Conservation (phyloP, 2,797 vertebrate species). For the Anguilla obscura region DNA sequence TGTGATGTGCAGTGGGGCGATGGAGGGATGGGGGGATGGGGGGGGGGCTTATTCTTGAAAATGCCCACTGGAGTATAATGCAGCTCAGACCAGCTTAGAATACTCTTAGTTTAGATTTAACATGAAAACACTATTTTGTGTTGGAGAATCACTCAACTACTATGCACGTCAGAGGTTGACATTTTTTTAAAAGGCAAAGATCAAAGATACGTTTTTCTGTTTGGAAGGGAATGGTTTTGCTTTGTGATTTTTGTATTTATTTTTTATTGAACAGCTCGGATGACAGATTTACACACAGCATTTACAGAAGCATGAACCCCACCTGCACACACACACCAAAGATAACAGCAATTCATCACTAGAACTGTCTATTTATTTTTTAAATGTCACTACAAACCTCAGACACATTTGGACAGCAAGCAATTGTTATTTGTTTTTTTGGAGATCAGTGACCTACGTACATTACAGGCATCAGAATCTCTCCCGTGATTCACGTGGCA, state of each 20-base stretch:
- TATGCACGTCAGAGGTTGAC: background rate
- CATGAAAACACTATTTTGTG: background rate
- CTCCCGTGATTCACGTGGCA: background rate
- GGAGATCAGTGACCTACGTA: background rate
- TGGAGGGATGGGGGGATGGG: background rate
- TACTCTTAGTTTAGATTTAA: background rate
- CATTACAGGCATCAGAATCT: background rate
- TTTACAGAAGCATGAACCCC: background rate
- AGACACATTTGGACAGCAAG: background rate
- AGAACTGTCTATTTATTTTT: background rate
- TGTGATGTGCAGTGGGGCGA: background rate
- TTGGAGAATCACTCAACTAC: background rate
- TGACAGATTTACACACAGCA: background rate
- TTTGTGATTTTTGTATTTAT: background rate
- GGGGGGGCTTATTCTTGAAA: background rate
- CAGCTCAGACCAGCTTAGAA: background rate
- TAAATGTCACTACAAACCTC: background rate
- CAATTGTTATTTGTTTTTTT: background rate
- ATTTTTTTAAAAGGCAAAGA: background rate
- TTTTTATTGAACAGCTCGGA: background rate
- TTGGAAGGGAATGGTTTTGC: background rate
- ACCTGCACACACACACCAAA: background rate
- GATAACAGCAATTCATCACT: background rate
- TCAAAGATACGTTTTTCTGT: background rate
- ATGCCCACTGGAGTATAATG: constrained; percentile 20